These are phyloP conservation scores for Pterois miles DNA, from an alignment of 2,797 vertebrate species.

Conservation along the genomic window DNA sequence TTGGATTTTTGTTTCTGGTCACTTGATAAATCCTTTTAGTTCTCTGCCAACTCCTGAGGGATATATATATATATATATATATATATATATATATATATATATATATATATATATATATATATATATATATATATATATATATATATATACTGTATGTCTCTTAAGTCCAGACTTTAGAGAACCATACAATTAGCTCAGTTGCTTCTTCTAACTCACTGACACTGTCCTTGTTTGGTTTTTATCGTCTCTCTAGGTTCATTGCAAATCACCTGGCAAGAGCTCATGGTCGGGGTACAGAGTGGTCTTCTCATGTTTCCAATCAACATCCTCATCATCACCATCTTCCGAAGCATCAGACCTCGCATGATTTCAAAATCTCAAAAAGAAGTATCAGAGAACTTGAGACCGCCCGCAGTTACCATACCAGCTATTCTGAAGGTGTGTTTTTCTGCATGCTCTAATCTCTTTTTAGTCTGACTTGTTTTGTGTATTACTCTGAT, in stretches of 20 bases:
- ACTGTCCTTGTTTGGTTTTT: neutral
- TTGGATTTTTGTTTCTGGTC: neutral
- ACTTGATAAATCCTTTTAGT: neutral
- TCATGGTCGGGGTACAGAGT: conserved; percentile 86
- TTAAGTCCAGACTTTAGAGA: neutral
- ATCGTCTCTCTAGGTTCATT: conserved; percentile 72
- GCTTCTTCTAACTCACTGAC: neutral
- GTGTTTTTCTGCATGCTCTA: neutral
- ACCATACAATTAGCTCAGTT: neutral
- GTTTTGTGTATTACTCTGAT: neutral
- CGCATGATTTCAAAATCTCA: conserved; percentile 59
- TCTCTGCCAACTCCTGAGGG: neutral
- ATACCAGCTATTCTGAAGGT: conserved; percentile 80
- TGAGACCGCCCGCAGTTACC: conserved; percentile 36
- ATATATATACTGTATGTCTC: no score
- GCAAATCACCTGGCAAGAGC: conserved; percentile 80
- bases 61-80: no score
- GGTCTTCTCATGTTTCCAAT: conserved; percentile 90
- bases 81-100: no score
- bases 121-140: no score
- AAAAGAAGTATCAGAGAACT: conserved; percentile 4
- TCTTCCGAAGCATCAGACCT: conserved; percentile 86
- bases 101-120: no score
- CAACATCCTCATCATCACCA: conserved; percentile 89
- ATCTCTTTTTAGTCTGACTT: neutral